Evolutionary conservation across 2,888 invertebrate species (phyloP).

Genomic region (Tachina fera): DNA sequence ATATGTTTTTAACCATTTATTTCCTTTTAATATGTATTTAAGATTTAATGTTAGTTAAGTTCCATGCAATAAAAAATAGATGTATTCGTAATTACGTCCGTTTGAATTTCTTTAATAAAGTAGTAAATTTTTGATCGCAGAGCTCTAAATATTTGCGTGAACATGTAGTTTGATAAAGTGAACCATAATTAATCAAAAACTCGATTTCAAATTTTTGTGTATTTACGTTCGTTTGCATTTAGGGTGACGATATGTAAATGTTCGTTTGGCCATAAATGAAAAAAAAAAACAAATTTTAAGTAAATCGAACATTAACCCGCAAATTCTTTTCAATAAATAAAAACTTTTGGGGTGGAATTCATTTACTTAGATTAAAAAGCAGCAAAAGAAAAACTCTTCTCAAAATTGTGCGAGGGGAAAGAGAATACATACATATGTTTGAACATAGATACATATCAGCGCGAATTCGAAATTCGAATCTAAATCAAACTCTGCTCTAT

Average conservation of each 20-base stretch:
- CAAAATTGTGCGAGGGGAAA: slow-evolving; percentile 18
- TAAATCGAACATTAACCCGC: slow-evolving; percentile 70
- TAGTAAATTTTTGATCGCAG: no score
- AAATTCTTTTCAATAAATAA: slow-evolving; percentile 26
- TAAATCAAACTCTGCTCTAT: background rate
- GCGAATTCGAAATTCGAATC: background rate
- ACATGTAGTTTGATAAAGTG: no score
- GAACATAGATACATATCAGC: background rate
- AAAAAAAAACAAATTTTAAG: slow-evolving; percentile 42
- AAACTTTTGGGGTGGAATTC: slow-evolving; percentile 62
- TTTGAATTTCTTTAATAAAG: no score
- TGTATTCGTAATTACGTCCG: no score
- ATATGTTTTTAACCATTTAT: no score
- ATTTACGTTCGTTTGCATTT: no score
- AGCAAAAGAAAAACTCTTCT: slow-evolving; percentile 45
- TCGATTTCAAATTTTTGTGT: no score
- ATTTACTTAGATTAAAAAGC: slow-evolving; percentile 34
- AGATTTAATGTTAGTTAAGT: no score
- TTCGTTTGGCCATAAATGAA: slow-evolving; percentile 17
- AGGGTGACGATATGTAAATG: background rate
- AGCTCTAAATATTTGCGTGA: no score
- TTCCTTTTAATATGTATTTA: no score
- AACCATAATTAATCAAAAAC: no score
- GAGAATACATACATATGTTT: slow-evolving; percentile 1
- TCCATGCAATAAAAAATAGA: no score